phyloP scores from a whole-genome alignment of 2,888 invertebrate species.

The Eurytoma adleriae region DNA sequence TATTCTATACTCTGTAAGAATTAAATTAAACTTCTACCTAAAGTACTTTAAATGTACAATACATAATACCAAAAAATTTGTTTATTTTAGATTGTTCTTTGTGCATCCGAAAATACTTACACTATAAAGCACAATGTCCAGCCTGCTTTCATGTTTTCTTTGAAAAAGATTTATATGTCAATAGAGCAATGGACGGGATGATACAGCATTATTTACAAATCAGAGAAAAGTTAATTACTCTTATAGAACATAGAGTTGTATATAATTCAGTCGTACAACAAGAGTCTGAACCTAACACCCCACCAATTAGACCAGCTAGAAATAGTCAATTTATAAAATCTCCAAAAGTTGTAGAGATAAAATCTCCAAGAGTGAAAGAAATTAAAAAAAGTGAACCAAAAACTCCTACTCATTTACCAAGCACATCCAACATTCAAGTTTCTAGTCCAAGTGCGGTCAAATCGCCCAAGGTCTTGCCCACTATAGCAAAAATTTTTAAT shows the following conservation, averaged over 20 bases:
- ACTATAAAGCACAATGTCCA: slow-evolving; percentile 77
- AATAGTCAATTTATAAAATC: slow-evolving; percentile 58
- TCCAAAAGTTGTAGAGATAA: slow-evolving; percentile 43
- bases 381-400: slow-evolving; percentile 10
- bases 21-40: background rate
- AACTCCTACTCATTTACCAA: slow-evolving; percentile 9
- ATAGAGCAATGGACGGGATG: slow-evolving; percentile 76
- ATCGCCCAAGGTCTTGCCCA: slow-evolving; percentile 60
- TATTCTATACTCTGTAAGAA: background rate
- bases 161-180: slow-evolving; percentile 76
- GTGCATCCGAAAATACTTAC: slow-evolving; percentile 77
- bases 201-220: slow-evolving; percentile 69
- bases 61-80: slow-evolving; percentile 15
- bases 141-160: slow-evolving; percentile 75
- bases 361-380: background rate
- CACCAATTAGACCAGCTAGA: slow-evolving; percentile 60
- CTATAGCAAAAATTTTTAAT: slow-evolving; percentile 61
- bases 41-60: too few relatives aligned
- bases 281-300: slow-evolving; percentile 36
- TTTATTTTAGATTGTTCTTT: slow-evolving; percentile 76
- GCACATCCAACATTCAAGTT: slow-evolving; percentile 17
- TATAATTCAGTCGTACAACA: slow-evolving; percentile 29
- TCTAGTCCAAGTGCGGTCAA: slow-evolving; percentile 66
- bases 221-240: slow-evolving; percentile 68
- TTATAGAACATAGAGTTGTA: slow-evolving; percentile 63